phyloP scores from a whole-genome alignment of 2,797 vertebrate genomes.

The Oreonectes daqikongensis region DNA sequence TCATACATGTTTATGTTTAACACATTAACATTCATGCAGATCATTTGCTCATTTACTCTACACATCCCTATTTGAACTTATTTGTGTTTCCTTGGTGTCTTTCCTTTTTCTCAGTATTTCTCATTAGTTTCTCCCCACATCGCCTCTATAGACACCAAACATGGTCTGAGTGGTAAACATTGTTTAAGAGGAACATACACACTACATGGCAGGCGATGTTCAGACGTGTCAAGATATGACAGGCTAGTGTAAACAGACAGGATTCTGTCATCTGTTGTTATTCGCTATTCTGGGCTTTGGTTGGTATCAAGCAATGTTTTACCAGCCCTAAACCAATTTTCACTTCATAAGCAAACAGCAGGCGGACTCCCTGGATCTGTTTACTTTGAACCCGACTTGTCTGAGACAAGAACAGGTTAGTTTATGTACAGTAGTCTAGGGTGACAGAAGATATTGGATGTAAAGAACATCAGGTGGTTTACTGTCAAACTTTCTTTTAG shows the following conservation, averaged over 20 bases:
- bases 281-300: slow-evolving; percentile 35
- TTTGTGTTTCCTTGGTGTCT: neutral
- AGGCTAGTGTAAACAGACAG: slow-evolving; percentile 45
- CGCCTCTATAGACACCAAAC: slow-evolving; percentile 13
- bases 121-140: slow-evolving; percentile 26
- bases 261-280: slow-evolving; percentile 37
- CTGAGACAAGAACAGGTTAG: neutral
- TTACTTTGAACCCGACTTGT: slow-evolving; percentile 19
- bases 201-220: slow-evolving; percentile 30
- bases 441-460: slow-evolving; percentile 1
- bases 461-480: neutral
- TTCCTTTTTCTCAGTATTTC: slow-evolving; percentile 9
- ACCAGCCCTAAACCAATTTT: slow-evolving; percentile 49
- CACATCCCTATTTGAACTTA: no score
- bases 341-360: slow-evolving; percentile 46
- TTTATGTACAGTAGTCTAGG: neutral
- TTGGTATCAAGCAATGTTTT: slow-evolving; percentile 40
- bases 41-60: neutral
- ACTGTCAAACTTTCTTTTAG: neutral
- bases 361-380: slow-evolving; percentile 19
- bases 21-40: neutral
- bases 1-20: neutral
- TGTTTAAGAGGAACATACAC: slow-evolving; percentile 37
- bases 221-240: slow-evolving; percentile 42
- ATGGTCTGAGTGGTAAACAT: slow-evolving; percentile 18